phyloP scores from a whole-genome alignment of 2,888 invertebrate genomes.

The Petrolisthes manimaculis region DNA sequence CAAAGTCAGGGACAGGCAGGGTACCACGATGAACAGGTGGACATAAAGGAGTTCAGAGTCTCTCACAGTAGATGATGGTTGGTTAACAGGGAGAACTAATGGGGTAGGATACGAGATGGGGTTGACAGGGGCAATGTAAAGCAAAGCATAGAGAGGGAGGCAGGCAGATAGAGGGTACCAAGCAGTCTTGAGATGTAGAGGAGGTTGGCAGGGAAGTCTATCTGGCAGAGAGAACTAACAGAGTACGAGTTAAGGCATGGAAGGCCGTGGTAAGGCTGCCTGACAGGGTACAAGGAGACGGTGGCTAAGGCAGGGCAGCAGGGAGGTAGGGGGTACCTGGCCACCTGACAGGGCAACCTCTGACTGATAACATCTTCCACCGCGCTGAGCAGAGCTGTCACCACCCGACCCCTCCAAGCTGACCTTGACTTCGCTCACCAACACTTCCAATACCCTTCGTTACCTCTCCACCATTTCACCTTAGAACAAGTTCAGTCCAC shows the following conservation, averaged over 20 bases:
- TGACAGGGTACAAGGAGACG: neutral
- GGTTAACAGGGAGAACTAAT: too few species aligned
- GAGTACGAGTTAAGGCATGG: neutral
- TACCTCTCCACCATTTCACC: neutral
- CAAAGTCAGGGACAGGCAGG: too few species aligned
- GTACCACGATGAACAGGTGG: too few species aligned
- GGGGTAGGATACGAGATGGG: neutral
- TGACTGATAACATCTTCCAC: slow-evolving; percentile 61
- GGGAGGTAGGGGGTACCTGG: slow-evolving; percentile 34
- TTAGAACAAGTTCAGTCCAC: neutral
- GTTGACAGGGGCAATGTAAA: neutral
- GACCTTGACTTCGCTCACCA: slow-evolving; percentile 5
- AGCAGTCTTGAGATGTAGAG: neutral
- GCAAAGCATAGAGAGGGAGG: neutral
- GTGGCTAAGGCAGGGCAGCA: slow-evolving; percentile 2
- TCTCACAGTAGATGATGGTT: too few species aligned
- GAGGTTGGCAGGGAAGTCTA: neutral
- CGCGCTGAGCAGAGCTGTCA: slow-evolving; percentile 48
- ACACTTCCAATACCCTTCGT: too few species aligned
- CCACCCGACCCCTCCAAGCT: slow-evolving; percentile 20
- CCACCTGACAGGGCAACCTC: slow-evolving; percentile 37
- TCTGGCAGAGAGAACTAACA: neutral
- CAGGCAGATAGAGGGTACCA: neutral
- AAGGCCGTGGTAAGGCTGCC: neutral
- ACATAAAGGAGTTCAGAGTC: too few species aligned